Base-by-base conservation (phyloP, 2,113 vertebrate genomes). In the Gasterosteus aculeatus region DNA sequence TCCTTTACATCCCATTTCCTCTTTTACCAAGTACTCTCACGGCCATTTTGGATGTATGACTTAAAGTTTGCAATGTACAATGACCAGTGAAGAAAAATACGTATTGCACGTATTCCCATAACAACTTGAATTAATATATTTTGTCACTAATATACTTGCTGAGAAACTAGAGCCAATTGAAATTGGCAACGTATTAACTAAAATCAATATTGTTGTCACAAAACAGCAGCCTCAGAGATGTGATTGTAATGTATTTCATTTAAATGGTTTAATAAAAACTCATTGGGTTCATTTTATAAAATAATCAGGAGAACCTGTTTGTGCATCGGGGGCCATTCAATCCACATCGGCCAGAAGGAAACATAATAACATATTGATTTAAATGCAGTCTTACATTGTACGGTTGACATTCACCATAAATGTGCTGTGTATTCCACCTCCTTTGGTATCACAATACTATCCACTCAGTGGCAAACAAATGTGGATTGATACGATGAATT, bases 141-240 rank as follows among this genome's bases (percentile, higher is more conserved):
- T 78, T 71, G 61, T 70, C 68, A 73, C 54, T 69, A 75, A 64
- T 39, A 60, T 35, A 68, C 51, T 66, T 51, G 54, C 29, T 26
- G 14, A 42, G 19, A 76, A 65, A 80, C 60, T 73, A 26, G 12
- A 77, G 51, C 57, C 56, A 72, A 61, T 38, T 58, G 33, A 57
- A 83, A 73, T 80, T 80, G 77, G 61, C 49, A 68, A 72, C 29
- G 46, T 38, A 39, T 51, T 79, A 62, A 82, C 54, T 76, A 60
- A 74, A 86, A 77, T 56, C 69, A 77, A 61, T 70, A 71, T 66
- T 22, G 3, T 59, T 72, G 81, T 79, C 73, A 70, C 67, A 76
- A 76, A 56, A 67, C 60, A 87, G 78, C 81, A 81, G 68, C 63
- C 79, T 22, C 39, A 77, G 58, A 57, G 19, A 70, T 77, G 42